phyloP scores from a whole-genome alignment of 2,888 invertebrate genomes.

The Phyllotreta striolata region DNA sequence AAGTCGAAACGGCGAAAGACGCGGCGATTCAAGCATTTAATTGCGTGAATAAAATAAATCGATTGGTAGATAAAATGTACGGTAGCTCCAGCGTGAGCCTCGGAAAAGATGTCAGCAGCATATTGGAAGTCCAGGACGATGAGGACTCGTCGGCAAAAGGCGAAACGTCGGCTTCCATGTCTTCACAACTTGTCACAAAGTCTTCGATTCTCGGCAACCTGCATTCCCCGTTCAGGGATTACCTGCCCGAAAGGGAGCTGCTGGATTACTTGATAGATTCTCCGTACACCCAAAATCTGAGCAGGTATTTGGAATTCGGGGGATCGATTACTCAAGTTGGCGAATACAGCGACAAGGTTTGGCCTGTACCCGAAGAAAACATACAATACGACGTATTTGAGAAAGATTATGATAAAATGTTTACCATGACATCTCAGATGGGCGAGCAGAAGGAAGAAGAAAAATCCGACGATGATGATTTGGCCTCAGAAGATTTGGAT shows the following conservation, averaged over 20 bases:
- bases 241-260: constrained; percentile 2
- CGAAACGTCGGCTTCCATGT: no score
- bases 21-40: neutral
- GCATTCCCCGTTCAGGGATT: neutral
- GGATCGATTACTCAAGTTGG: neutral
- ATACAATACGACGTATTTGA: constrained; percentile 5
- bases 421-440: neutral
- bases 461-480: no score
- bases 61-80: constrained; percentile 4
- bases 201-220: neutral
- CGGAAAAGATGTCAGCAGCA: neutral
- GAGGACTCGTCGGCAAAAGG: no score
- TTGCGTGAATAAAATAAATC: constrained; percentile 1
- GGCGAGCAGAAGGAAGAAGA: no score
- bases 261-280: constrained; percentile 2
- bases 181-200: no score
- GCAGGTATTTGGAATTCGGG: neutral
- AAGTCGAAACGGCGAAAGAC: neutral
- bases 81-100: neutral
- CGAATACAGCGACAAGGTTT: neutral
- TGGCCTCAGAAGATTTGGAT: no score
- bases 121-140: no score
- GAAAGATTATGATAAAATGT: neutral
- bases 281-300: neutral
- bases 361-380: neutral